Base-by-base conservation (phyloP, 1,140 invertebrate genomes). In the Nasonia giraulti region DNA sequence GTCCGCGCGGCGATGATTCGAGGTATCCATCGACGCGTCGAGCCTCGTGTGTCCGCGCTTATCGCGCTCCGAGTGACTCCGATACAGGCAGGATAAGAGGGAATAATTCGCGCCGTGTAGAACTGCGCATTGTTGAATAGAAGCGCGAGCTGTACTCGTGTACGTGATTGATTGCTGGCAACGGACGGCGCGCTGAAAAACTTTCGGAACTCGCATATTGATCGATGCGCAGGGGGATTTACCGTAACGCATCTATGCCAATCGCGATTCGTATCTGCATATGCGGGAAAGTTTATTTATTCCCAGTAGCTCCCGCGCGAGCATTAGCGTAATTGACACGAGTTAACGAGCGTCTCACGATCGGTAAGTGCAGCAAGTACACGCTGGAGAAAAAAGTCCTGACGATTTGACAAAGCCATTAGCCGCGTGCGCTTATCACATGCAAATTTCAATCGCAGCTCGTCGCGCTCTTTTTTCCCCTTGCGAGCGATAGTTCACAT, bases 371-470 rank as follows among this genome's bases (percentile, higher is more conserved):
- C 14, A 12, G 27, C 14, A 12, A 10, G 27, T 12, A 6, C 2
- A n/a, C 10, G 7, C 23, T 8, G 20, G n/a, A 23, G 23, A 31
- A 55, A 47, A 74, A 14, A n/a, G 14, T 69, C 27, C 33, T 81
- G 55, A 40, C 37, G 17, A 68, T 55, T 12, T 47, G 33, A 66
- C 33, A 83, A 83, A 83, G 14, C 75, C 69, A 83, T 83, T 76
- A 76, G 50, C n/a, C n/a, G 10, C 5, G 12, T 5, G 44, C 66
- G n/a, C 44, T 11, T 23, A 44, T 75, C 80, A 40, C 31, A 17
- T 37, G 37, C 10, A 40, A 73, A 74, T 80, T 69, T 80, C 20
- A 12, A 33, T n/a, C 27, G 62, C 79, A 2, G 17, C 8, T 37
- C 31, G n/a, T 31, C 17, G 31, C 33, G 8, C 17, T 33, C 73